Evolutionary conservation across 2,113 vertebrate genomes (phyloP).

Genomic region (Jaculus jaculus): DNA sequence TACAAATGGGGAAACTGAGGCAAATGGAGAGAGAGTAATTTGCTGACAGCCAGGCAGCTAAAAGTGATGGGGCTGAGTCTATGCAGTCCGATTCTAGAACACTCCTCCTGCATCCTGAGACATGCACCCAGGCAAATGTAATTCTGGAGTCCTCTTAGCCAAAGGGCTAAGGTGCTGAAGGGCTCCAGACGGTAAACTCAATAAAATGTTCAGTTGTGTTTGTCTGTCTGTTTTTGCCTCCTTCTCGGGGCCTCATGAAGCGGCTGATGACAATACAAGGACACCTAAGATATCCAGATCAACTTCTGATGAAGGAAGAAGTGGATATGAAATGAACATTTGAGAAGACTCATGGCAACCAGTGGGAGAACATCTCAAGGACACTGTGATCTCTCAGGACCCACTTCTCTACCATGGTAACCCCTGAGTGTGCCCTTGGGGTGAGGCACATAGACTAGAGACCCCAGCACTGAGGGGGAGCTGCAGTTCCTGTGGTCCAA

Average conservation of each 20-base stretch:
- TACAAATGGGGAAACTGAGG: slow-evolving; percentile 43
- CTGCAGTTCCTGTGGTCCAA: not conserved
- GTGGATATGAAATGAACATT: not conserved
- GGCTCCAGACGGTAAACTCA: rapidly evolving
- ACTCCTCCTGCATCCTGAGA: not conserved
- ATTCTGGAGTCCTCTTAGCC: rapidly evolving
- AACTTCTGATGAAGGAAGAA: not conserved
- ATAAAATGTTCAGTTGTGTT: not conserved
- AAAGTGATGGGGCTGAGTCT: not conserved
- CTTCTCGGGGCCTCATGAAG: not conserved
- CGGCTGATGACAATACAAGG: not conserved
- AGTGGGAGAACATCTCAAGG: too few relatives aligned
- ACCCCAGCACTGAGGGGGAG: too few relatives aligned
- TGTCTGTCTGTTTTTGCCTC: not conserved
- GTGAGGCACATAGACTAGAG: too few relatives aligned
- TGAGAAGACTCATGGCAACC: not conserved
- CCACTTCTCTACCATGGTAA: not conserved
- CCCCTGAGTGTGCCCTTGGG: too few relatives aligned
- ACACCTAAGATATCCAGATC: too few relatives aligned
- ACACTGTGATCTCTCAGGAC: not conserved
- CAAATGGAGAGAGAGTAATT: not conserved
- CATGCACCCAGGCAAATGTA: too few relatives aligned
- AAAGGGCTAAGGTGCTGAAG: rapidly evolving
- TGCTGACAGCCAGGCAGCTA: not conserved
- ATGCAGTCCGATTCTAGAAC: not conserved